phyloP scores from a whole-genome alignment of 1,140 invertebrate species.

The Stratiolaelaps scimitus region DNA sequence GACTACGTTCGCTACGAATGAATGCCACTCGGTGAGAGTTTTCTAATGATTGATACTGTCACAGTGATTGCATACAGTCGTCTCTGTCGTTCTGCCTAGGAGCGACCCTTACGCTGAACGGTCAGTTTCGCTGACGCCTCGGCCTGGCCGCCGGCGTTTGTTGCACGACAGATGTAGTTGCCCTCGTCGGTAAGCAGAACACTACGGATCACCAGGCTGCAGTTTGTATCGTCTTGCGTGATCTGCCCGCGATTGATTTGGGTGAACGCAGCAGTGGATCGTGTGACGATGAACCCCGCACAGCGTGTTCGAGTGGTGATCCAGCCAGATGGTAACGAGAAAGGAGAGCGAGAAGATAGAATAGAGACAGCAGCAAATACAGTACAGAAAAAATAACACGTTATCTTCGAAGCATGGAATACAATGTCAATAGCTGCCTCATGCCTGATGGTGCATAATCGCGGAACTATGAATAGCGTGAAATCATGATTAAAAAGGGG shows the following conservation, averaged over 20 bases:
- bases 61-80: too few relatives aligned
- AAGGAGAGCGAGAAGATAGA: constrained; percentile 20
- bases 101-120: constrained; percentile 88
- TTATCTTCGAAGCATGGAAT: too few relatives aligned
- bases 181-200: constrained; percentile 89
- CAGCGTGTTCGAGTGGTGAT: not conserved
- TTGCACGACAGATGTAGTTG: constrained; percentile 74
- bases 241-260: constrained; percentile 51
- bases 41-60: too few relatives aligned
- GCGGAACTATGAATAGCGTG: too few relatives aligned
- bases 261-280: not conserved
- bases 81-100: too few relatives aligned
- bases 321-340: not conserved
- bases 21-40: too few relatives aligned
- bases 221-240: constrained; percentile 77
- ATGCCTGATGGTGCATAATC: too few relatives aligned
- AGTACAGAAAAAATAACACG: too few relatives aligned
- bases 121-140: constrained; percentile 81
- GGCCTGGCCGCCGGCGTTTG: constrained; percentile 74
- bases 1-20: too few relatives aligned
- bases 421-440: too few relatives aligned
- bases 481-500: too few relatives aligned
- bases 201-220: constrained; percentile 71
- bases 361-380: too few relatives aligned
- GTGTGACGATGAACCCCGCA: not conserved